Evolutionary conservation across 2,797 vertebrate species (phyloP), one percentile per base, ranked within the genome.

Genomic region (Bradypodion ventrale): DNA sequence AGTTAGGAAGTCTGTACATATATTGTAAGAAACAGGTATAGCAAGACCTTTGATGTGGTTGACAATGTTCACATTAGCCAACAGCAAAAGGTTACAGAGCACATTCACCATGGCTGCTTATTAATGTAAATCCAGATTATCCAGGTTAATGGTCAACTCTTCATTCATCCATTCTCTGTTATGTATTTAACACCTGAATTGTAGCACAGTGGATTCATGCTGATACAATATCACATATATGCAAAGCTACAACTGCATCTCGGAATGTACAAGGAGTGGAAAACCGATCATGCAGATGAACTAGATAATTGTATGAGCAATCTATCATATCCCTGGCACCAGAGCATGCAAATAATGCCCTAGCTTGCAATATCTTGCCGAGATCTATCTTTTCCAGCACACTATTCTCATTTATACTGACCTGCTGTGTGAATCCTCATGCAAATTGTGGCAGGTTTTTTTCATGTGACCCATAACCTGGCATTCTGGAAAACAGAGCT

Each of bases 331-430:
- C 49, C 27, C 75, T 82, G 79, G 83, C 79, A 85, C 68, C 65
- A 79, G 62, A 68, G 63, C 74, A 85, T 85, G 79, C 75, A 84
- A 81, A 84, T 81, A 85, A 75, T 90, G 89, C 52, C 25, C 42
- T 73, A 65, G 23, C 84, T 84, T 29, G 66, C 69, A 85, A 84
- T 79, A 75, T 6, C 87, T 88, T 85, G 82, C 19, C 80, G 46
- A 60, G 89, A 73, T 56, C 77, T 13, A 80, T 75, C 37, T 73
- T 85, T 81, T 85, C 3, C 59, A 79, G 29, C 21, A 83, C 21
- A 16, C 63, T 37, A 74, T 21, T 75, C 35, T 78, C 21, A 76
- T 69, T 52, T 29, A 42, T 80, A 69, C 78, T 82, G 79, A 82
- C 87, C 83, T 85, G 75, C 80, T 78, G 52, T 52, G 84, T 72